phyloP scores from a whole-genome alignment of 1,140 invertebrate genomes.

The Phortica variegata region DNA sequence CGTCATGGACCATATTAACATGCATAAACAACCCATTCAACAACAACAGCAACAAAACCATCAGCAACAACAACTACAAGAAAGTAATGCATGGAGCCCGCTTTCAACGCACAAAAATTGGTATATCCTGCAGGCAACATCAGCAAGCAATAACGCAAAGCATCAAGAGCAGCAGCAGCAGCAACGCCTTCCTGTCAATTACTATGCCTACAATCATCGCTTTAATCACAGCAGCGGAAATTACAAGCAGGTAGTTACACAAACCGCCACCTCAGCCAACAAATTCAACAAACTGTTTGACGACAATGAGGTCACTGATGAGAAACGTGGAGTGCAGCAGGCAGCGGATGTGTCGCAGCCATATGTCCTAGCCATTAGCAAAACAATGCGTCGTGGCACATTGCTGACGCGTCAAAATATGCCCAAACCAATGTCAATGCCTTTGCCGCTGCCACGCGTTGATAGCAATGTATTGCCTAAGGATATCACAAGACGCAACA shows the following conservation, averaged over 20 bases:
- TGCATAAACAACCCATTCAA: too few relatives aligned
- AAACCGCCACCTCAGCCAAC: too few relatives aligned
- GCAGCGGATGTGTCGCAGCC: constrained; percentile 15
- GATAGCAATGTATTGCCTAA: too few relatives aligned
- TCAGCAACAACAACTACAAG: constrained; percentile 21
- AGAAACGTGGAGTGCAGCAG: constrained; percentile 9
- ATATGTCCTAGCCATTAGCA: constrained; percentile 42
- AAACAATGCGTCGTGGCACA: constrained; percentile 27
- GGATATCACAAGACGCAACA: too few relatives aligned
- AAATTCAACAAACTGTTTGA: too few relatives aligned
- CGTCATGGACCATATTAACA: too few relatives aligned
- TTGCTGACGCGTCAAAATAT: constrained; percentile 13
- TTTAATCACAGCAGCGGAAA: constrained; percentile 41
- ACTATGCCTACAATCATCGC: constrained; percentile 49
- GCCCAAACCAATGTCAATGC: too few relatives aligned
- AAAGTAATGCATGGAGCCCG: constrained; percentile 41
- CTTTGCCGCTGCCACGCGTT: too few relatives aligned
- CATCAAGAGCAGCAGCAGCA: constrained; percentile 7
- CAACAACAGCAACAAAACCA: constrained; percentile 6
- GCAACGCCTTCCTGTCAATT: constrained; percentile 40
- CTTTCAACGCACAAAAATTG: constrained; percentile 42
- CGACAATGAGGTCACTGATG: too few relatives aligned
- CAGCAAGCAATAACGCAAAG: constrained; percentile 17
- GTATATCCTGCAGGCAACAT: constrained; percentile 43
- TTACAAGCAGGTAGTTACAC: constrained; percentile 34